phyloP scores from a whole-genome alignment of 2,113 vertebrate species.

The Sebastes schlegelii region DNA sequence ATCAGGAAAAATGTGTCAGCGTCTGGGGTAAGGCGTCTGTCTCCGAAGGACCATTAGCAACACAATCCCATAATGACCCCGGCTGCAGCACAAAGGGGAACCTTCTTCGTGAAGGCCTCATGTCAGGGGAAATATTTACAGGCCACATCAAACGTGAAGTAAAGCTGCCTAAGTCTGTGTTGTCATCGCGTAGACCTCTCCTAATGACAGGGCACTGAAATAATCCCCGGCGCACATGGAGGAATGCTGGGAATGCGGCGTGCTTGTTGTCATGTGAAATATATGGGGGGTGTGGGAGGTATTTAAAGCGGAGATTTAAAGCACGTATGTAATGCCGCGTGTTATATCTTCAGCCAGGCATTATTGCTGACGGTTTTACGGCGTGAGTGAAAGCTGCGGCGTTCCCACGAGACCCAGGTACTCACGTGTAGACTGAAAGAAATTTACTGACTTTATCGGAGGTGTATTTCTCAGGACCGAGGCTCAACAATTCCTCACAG shows the following conservation, averaged over 20 bases:
- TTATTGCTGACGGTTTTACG: slow-evolving; percentile 65
- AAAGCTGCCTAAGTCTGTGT: slow-evolving; percentile 65
- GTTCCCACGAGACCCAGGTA: slow-evolving; percentile 60
- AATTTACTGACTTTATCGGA: slow-evolving; percentile 62
- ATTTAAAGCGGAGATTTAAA: slow-evolving; percentile 68
- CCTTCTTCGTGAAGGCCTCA: slow-evolving; percentile 43
- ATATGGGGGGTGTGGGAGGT: slow-evolving; percentile 38
- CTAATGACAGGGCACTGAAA: slow-evolving; percentile 74
- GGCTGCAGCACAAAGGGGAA: slow-evolving; percentile 50
- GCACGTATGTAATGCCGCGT: slow-evolving; percentile 38
- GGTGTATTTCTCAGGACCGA: slow-evolving; percentile 46
- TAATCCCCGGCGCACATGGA: slow-evolving; percentile 63
- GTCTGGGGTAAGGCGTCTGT: slow-evolving; percentile 19
- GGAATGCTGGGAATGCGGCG: slow-evolving; percentile 72
- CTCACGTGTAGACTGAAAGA: slow-evolving; percentile 24
- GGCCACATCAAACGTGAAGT: slow-evolving; percentile 70
- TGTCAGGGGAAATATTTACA: slow-evolving; percentile 71
- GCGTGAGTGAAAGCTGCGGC: slow-evolving; percentile 54
- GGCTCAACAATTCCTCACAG: slow-evolving; percentile 17
- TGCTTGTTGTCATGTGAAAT: slow-evolving; percentile 74
- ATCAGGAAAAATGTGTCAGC: background rate
- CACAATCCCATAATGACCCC: slow-evolving; percentile 60
- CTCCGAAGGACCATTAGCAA: slow-evolving; percentile 56
- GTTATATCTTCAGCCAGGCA: slow-evolving; percentile 51
- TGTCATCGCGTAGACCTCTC: slow-evolving; percentile 70